These are phyloP conservation scores for Nemoura dubitans DNA, from an alignment of 2,888 invertebrate species.

Conservation along the genomic window DNA sequence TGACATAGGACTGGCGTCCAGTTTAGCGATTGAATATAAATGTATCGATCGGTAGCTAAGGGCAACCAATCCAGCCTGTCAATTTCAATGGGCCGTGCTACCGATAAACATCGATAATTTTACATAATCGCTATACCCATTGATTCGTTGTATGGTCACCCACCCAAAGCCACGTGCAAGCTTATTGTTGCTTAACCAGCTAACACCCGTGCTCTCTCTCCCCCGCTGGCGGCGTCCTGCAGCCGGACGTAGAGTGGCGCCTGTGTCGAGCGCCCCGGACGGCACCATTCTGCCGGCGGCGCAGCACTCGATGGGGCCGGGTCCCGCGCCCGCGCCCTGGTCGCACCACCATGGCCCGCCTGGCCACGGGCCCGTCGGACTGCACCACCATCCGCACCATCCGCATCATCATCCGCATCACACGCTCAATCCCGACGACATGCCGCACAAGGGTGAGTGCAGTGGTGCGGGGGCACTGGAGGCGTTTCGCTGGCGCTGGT, in stretches of 20 bases:
- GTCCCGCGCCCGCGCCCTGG: neutral
- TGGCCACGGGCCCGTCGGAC: neutral
- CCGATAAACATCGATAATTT: no score
- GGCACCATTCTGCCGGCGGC: constrained; percentile 27
- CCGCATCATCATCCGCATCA: constrained; percentile 19
- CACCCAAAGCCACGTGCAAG: neutral
- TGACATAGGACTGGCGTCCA: no score
- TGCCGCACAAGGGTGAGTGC: constrained; percentile 33
- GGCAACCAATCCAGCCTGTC: no score
- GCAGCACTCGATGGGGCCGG: constrained; percentile 8
- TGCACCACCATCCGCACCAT: neutral
- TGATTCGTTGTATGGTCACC: no score
- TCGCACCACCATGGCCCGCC: neutral
- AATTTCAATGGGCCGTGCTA: no score
- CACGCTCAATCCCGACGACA: constrained; percentile 21
- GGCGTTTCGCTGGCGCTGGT: neutral
- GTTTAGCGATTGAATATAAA: no score
- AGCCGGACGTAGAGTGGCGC: neutral
- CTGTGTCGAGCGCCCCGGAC: neutral
- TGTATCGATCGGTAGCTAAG: no score
- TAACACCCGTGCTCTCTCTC: neutral
- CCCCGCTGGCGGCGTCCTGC: neutral
- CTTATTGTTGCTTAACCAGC: neutral
- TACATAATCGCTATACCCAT: no score
- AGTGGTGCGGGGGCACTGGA: neutral